Base-by-base conservation (phyloP, 2,888 invertebrate species). In the Drosophila atripex region DNA sequence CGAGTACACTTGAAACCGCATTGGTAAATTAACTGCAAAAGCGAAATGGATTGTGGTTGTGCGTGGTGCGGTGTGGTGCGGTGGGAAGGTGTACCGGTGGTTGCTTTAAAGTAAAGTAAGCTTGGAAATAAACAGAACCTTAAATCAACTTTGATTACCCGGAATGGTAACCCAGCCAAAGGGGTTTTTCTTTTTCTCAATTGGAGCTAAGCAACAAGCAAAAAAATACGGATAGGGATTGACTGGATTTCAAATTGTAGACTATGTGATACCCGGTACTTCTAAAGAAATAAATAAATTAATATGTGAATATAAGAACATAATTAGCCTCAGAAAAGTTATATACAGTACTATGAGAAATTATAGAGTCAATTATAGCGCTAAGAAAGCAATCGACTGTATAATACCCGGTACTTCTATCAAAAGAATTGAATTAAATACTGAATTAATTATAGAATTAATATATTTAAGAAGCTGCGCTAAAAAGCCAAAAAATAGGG, bases 71-170 rank as follows among this genome's bases (percentile, higher is more conserved):
- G 11, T 12, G 28, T 28, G 25, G 25, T 11, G 30, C 12, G 30
- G n/a, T 12, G 30, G 1, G 11, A 11, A 3, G 32, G 32, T 32
- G 12, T 9, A 12, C 14, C 39, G 9, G n/a, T 6, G 7, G 6
- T 41, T 41, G 39, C 39, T 41, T 41, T 41, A 41, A 41, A 41
- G 39, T 11, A 18, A 41, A 41, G 16, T 58, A 46, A 18, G 25
- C 32, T 46, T 9, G 18, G 25, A 23, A 16, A 28, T 14, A 25
- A 45, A 58, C 39, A 38, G 32, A 58, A 58, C 18, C 35, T 21
- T 45, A 60, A 58, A 58, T 58, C 45, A 58, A 35, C 59, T 21
- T 25, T 59, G 59, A 57, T 57, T 58, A 35, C 59, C 16, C 25
- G 58, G 59, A 57, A 45, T 58, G 39, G 11, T 18, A 35, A 35